phyloP scores from a whole-genome alignment of 2,113 vertebrate species.

The Oreamnos americanus region DNA sequence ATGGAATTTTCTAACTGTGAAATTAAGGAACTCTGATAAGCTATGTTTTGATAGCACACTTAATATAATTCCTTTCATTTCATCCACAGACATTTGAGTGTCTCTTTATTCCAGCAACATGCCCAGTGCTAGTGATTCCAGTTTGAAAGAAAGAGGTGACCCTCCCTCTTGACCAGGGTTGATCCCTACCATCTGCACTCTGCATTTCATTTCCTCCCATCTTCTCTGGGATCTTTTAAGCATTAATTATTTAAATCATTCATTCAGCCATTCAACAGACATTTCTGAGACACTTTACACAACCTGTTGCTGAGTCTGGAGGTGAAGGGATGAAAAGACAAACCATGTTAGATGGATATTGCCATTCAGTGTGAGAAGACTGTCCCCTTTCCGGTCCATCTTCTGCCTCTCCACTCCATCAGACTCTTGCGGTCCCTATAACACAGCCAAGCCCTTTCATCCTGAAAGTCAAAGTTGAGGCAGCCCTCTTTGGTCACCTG shows the following conservation, averaged over 20 bases:
- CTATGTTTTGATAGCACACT: conserved; percentile 7
- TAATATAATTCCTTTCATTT: neutral
- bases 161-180: neutral
- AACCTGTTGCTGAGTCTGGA: neutral
- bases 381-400: neutral
- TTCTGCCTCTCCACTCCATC: neutral
- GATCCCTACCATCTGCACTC: neutral
- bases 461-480: neutral
- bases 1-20: conserved; percentile 25
- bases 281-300: neutral
- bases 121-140: neutral
- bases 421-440: neutral
- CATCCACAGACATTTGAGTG: no score
- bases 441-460: neutral
- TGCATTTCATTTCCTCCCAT: neutral
- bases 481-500: neutral
- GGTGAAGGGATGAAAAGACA: neutral
- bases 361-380: neutral
- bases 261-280: neutral
- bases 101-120: neutral
- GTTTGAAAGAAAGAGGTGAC: neutral
- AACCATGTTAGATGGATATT: neutral
- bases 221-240: neutral
- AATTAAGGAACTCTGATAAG: conserved; percentile 52
- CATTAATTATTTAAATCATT: neutral